phyloP scores from a whole-genome alignment of 2,113 vertebrate species.

The Oreochromis aureus region DNA sequence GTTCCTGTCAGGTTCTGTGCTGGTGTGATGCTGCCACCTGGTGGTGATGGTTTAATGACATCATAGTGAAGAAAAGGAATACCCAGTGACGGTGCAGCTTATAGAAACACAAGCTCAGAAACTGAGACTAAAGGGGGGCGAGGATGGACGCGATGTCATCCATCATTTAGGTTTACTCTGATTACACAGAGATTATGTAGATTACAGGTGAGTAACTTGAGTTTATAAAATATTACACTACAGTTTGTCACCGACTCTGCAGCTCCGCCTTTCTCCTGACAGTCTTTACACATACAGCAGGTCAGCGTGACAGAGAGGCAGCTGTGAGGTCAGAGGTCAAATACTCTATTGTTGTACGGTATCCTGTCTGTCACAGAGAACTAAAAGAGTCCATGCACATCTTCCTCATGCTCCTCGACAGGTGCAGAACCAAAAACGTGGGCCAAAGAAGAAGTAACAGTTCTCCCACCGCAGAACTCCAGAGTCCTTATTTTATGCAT shows the following conservation, averaged over 20 bases:
- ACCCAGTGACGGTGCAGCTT: fast-evolving
- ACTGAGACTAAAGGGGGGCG: not conserved
- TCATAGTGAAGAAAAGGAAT: not conserved
- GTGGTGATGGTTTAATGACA: not conserved
- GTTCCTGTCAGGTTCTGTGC: not conserved
- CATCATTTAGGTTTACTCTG: not conserved
- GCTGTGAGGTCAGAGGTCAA: not conserved
- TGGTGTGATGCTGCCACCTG: not conserved
- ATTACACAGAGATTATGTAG: not conserved
- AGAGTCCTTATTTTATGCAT: not conserved
- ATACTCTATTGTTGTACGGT: not conserved
- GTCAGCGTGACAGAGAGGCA: not conserved
- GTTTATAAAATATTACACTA: not conserved
- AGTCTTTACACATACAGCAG: not conserved
- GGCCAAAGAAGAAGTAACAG: not conserved
- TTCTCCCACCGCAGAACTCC: not conserved
- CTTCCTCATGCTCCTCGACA: not conserved
- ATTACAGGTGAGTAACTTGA: not conserved
- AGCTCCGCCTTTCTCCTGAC: not conserved
- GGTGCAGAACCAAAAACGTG: not conserved
- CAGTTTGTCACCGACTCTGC: fast-evolving
- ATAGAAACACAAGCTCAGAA: not conserved
- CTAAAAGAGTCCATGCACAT: not conserved
- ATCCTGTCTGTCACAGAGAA: not conserved
- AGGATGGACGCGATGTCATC: not conserved